A percentile compares a stretch with the other conserved stretches of the same genome.
These are phyloP conservation scores for Acanthornis magna DNA, from an alignment of 2,797 vertebrate species.

Conservation along the genomic window DNA sequence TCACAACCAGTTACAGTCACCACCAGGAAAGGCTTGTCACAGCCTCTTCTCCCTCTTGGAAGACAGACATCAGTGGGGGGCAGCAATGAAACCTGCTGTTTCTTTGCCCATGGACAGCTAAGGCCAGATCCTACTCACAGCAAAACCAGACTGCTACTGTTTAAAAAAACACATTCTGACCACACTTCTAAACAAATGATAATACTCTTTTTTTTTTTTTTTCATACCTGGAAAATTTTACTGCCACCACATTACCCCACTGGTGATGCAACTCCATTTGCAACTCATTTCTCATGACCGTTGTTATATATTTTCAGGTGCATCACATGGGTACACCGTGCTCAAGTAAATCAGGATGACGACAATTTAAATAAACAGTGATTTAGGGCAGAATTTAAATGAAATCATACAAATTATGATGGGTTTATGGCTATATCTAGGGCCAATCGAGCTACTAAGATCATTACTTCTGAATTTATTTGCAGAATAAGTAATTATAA, in stretches of 20 bases:
- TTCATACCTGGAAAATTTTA: background rate
- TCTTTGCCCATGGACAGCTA: background rate
- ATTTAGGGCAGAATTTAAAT: background rate
- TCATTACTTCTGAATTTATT: background rate
- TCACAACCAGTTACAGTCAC: background rate
- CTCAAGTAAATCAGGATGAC: background rate
- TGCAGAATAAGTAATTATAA: background rate
- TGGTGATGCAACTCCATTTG: background rate
- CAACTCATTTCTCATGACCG: background rate
- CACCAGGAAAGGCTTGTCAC: background rate
- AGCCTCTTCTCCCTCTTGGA: background rate
- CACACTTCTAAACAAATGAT: background rate
- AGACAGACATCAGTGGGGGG: background rate
- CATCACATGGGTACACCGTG: fast-evolving
- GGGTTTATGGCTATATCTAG: background rate
- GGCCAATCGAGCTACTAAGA: background rate
- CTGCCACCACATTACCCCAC: background rate
- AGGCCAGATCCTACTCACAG: background rate
- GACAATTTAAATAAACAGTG: background rate
- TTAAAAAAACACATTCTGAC: background rate
- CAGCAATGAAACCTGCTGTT: fast-evolving
- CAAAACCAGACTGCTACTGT: background rate
- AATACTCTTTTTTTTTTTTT: background rate
- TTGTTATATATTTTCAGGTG: background rate
- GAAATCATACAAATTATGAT: background rate